These are phyloP conservation scores for Chrysotoxum bicinctum DNA, from an alignment of 2,888 invertebrate genomes.

Conservation along the genomic window DNA sequence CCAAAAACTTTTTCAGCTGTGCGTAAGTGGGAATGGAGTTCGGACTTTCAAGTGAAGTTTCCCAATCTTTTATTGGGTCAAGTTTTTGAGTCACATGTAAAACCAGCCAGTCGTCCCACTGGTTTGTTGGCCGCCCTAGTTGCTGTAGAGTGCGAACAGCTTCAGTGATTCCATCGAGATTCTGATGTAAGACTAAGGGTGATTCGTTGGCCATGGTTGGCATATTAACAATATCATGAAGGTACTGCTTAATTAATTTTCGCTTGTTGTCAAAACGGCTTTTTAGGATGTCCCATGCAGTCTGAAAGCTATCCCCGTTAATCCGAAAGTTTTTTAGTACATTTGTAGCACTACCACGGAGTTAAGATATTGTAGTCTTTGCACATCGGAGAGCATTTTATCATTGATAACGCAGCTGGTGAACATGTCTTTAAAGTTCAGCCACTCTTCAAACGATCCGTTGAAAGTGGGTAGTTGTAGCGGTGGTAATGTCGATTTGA, in stretches of 20 bases:
- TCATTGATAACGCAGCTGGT: too few species aligned
- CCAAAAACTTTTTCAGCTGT: too few species aligned
- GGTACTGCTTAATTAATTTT: slow-evolving; percentile 29
- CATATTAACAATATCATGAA: too few species aligned
- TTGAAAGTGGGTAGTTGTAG: background rate
- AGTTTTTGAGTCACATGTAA: slow-evolving; percentile 55
- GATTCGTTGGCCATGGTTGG: background rate
- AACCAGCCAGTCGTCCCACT: slow-evolving; percentile 62
- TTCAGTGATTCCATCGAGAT: slow-evolving; percentile 32
- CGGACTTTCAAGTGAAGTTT: slow-evolving; percentile 37
- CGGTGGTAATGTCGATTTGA: background rate
- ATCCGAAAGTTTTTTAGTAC: slow-evolving; percentile 43
- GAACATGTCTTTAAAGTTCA: slow-evolving; percentile 40
- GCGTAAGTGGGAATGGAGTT: slow-evolving; percentile 37
- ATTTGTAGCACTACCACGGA: slow-evolving; percentile 36
- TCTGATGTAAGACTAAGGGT: too few species aligned
- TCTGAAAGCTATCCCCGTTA: slow-evolving; percentile 45
- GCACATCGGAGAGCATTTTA: too few species aligned
- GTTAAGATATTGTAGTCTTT: slow-evolving; percentile 59
- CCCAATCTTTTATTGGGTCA: slow-evolving; percentile 51
- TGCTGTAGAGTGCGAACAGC: slow-evolving; percentile 43
- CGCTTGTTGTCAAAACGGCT: slow-evolving; percentile 59
- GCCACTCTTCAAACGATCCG: background rate
- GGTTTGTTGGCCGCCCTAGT: slow-evolving; percentile 36
- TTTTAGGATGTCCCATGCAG: slow-evolving; percentile 46